These are phyloP conservation scores for Agriopis leucophaearia DNA, from an alignment of 2,888 invertebrate species.

Conservation along the genomic window DNA sequence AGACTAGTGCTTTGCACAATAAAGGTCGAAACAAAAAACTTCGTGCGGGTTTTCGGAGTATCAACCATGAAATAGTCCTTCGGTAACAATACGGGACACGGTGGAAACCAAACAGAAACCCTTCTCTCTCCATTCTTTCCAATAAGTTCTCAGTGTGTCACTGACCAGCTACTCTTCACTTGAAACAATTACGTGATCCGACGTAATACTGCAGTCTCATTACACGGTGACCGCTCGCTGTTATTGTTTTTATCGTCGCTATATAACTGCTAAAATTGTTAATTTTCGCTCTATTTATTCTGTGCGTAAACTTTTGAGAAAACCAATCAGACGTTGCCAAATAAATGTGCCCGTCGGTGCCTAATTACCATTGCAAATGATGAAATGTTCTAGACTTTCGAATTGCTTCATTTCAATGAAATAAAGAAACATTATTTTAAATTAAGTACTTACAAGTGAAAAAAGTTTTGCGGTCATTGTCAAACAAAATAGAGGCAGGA, in stretches of 20 bases:
- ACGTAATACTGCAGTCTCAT: slow-evolving; percentile 53
- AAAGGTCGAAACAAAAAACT: background rate
- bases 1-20: too few relatives aligned
- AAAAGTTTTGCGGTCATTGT: background rate
- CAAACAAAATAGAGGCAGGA: background rate
- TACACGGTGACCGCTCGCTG: slow-evolving; percentile 50
- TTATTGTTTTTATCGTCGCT: slow-evolving; percentile 46
- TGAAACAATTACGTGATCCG: slow-evolving; percentile 63
- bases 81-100: background rate
- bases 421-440: background rate
- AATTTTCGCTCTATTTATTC: slow-evolving; percentile 42
- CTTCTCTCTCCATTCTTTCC: background rate
- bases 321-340: slow-evolving; percentile 33
- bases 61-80: too few relatives aligned
- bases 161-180: slow-evolving; percentile 41
- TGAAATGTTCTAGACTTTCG: slow-evolving; percentile 17
- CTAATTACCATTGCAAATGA: slow-evolving; percentile 23
- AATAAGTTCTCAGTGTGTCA: slow-evolving; percentile 35
- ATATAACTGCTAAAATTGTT: slow-evolving; percentile 27
- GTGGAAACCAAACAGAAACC: background rate
- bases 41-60: too few relatives aligned
- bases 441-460: background rate
- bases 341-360: slow-evolving; percentile 6
- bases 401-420: slow-evolving; percentile 15
- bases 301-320: slow-evolving; percentile 29